Conservation (phyloP, 2,113 vertebrate genomes). For the Perognathus longimembris region DNA sequence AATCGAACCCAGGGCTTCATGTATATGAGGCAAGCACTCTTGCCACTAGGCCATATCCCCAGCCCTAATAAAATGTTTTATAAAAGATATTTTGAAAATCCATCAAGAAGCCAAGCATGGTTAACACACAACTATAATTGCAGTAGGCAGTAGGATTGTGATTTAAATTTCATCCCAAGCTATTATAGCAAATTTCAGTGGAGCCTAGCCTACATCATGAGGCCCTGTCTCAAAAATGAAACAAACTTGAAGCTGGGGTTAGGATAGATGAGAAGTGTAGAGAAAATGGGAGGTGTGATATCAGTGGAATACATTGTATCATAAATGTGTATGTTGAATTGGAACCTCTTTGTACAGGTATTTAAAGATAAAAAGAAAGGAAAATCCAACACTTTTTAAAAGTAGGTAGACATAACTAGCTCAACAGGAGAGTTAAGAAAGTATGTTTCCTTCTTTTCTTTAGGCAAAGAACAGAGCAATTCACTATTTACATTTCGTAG, state of each 20-base stretch:
- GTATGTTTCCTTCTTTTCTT: constrained; percentile 56
- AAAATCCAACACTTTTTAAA: too few relatives aligned
- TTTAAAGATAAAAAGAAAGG: not conserved
- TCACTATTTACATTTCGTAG: constrained; percentile 91
- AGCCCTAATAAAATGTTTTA: constrained; percentile 52
- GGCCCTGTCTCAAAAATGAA: not conserved
- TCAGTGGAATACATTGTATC: too few relatives aligned
- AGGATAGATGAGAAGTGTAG: too few relatives aligned
- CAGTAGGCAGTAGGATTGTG: not conserved
- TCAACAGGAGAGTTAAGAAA: not conserved
- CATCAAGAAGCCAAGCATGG: not conserved
- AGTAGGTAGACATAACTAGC: not conserved
- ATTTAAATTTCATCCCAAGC: not conserved
- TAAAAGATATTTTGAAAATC: constrained; percentile 18
- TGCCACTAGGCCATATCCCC: too few relatives aligned
- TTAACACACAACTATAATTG: not conserved
- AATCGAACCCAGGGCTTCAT: too few relatives aligned
- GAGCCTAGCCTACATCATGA: not conserved
- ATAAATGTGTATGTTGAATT: too few relatives aligned
- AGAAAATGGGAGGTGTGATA: too few relatives aligned
- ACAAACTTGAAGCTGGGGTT: too few relatives aligned
- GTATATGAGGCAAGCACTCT: too few relatives aligned
- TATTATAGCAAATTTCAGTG: too few relatives aligned
- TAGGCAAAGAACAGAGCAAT: constrained; percentile 97
- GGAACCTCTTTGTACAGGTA: too few relatives aligned